Conservation (phyloP, 1,140 invertebrate species). For the Aporrectodea caliginosa region DNA sequence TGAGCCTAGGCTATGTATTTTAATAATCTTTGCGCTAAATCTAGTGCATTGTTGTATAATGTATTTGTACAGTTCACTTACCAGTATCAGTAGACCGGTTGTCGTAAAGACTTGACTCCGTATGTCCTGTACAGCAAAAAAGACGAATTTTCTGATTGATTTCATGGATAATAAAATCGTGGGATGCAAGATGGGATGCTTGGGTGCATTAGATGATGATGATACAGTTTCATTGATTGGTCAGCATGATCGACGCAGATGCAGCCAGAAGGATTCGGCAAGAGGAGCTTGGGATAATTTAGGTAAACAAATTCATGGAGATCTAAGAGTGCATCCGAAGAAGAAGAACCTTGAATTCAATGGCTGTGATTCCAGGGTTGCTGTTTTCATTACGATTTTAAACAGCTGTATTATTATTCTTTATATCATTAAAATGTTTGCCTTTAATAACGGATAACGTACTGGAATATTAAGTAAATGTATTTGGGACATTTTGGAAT, state of each 20-base stretch:
- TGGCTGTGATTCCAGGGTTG: too few species aligned
- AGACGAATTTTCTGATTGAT: not conserved
- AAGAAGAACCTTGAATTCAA: too few species aligned
- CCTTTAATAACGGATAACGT: too few species aligned
- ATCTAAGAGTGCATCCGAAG: too few species aligned
- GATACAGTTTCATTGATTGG: too few species aligned
- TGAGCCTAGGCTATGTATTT: not conserved
- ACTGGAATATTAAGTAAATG: too few species aligned
- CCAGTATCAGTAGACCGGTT: constrained; percentile 29
- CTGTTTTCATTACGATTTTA: too few species aligned
- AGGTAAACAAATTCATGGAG: not conserved
- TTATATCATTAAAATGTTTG: too few species aligned
- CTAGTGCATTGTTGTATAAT: not conserved
- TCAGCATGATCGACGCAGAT: not conserved
- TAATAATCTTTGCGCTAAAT: not conserved
- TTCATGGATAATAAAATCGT: not conserved
- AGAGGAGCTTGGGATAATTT: not conserved
- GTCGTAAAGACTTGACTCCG: constrained; percentile 27
- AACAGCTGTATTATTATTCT: too few species aligned
- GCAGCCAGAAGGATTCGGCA: not conserved
- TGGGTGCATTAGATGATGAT: too few species aligned
- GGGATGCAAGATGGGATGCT: too few species aligned
- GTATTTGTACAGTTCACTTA: constrained; percentile 19
- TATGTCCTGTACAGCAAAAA: constrained; percentile 18
- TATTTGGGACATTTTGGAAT: too few species aligned